Evolutionary conservation across 2,113 vertebrate species (phyloP), one percentile per base, ranked within the genome.

Genomic region (Microtus pennsylvanicus): DNA sequence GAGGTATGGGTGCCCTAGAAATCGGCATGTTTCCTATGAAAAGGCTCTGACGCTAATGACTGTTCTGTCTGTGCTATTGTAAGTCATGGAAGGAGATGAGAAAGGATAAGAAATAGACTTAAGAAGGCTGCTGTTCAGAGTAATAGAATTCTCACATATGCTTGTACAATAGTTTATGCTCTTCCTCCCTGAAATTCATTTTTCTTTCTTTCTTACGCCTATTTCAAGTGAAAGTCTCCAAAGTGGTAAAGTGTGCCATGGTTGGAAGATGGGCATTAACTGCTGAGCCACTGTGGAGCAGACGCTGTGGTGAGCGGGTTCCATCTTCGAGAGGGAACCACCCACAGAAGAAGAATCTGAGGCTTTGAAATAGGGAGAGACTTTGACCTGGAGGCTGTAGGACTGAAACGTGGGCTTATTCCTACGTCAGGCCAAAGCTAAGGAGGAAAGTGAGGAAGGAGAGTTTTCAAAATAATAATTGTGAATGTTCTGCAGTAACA

Each of bases 191-290:
- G 67, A 77, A 76, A 85, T 81, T 80, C n/a, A 72, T 42, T 93
- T 65, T 61, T n/a, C 8, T 74, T 87, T 89, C 26, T 12, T 81
- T 91, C 85, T 42, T 26, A 61, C 81, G 42, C 30, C 38, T 90
- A 7, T 89, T 58, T 75, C 69, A 69, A 92, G 52, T 85, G 33
- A 95, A 95, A 97, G 65, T 47, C 55, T 95, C 91, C 85, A 90
- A 5, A 91, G 13, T 24, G 9, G 19, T 75, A 8, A 90, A 78
- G 91, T 77, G 22, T 70, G 1, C 16, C 77, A 74, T 19, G 35
- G 55, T 70, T 74, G 17, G 10, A 33, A 87, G 82, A 82, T 4
- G 12, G 14, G 12, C 52, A 55, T 63, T 55, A 61, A 69, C 0
- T 95, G 69, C 86, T 93, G 74, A 61, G 14, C 35, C 38, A 38